Evolutionary conservation across 2,113 vertebrate species (phyloP).

Genomic region (Progne subis): DNA sequence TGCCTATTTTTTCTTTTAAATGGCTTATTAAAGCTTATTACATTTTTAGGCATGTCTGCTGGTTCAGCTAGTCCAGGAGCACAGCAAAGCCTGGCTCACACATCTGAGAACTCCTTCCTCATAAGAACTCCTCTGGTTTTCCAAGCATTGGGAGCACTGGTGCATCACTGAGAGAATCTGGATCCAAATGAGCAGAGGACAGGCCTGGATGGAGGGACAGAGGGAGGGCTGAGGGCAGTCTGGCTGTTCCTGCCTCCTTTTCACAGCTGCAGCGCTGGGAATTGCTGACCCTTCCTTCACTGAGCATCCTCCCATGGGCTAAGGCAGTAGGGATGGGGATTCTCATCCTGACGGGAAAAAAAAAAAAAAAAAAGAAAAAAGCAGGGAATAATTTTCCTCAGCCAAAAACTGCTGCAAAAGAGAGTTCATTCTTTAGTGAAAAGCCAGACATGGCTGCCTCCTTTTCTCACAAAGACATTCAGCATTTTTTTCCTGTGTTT

Average conservation of each 20-base stretch:
- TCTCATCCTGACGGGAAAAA: background rate
- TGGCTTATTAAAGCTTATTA: background rate
- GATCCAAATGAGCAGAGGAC: background rate
- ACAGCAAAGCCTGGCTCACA: background rate
- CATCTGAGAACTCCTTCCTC: background rate
- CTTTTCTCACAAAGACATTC: background rate
- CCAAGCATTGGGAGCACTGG: background rate
- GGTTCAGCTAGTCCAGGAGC: background rate
- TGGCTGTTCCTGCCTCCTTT: background rate
- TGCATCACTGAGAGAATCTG: background rate
- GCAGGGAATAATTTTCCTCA: background rate
- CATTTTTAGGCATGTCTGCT: background rate
- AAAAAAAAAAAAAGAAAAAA: background rate
- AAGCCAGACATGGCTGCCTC: background rate
- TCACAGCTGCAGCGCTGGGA: background rate
- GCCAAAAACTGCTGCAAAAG: background rate
- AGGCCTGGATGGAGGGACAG: background rate
- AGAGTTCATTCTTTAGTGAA: background rate
- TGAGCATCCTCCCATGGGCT: rapidly evolving
- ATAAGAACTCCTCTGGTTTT: background rate
- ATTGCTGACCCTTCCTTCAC: background rate
- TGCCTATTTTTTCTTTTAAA: background rate
- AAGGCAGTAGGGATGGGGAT: background rate
- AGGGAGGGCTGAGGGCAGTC: background rate
- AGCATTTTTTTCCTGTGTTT: background rate